Base-by-base conservation (phyloP, 2,797 vertebrate genomes). In the Poeciliopsis presidionis region DNA sequence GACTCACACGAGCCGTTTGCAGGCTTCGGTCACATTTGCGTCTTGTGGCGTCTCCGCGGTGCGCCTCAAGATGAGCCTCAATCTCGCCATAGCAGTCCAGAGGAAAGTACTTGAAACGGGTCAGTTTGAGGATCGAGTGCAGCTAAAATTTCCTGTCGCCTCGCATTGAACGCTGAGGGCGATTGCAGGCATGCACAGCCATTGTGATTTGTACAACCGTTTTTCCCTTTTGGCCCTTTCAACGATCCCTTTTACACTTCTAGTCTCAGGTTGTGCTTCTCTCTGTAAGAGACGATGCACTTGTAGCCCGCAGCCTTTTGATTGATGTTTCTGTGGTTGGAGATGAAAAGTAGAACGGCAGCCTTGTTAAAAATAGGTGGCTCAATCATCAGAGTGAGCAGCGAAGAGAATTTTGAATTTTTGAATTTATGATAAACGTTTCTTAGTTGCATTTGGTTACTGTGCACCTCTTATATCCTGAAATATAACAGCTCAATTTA, bases 271-370 rank as follows among this genome's bases (percentile, higher is more conserved):
- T 79, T 80, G 70, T 72, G 67, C 61, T 45, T 79, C 47, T 72
- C 74, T 72, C 74, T 51, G 45, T 81, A 73, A 86, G 75, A 71
- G 79, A 83, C 76, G 81, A 81, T 84, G 85, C 83, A 39, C 75
- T 84, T 74, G 83, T 76, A 74, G 84, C 88, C 89, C 67, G 83
- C 79, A 83, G 85, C 81, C 36, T 67, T 81, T 76, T 83, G 82
- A 89, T 39, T 88, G 84, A 89, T 82, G 76, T 82, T 88, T 84
- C 77, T 46, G 0, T 55, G 81, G 81, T 79, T 82, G 51, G 39
- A 83, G 61, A 84, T 86, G 36, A 84, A 86, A 88, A 74, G 75
- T 72, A 76, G 75, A 86, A 80, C 72, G 67, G 75, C 79, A 33
- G 70, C 72, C 12, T 67, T 77, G 73, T 87, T 88, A 84, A 88